Evolutionary conservation across 1,140 invertebrate genomes (phyloP).

Genomic region (Pectinophora gossypiella): DNA sequence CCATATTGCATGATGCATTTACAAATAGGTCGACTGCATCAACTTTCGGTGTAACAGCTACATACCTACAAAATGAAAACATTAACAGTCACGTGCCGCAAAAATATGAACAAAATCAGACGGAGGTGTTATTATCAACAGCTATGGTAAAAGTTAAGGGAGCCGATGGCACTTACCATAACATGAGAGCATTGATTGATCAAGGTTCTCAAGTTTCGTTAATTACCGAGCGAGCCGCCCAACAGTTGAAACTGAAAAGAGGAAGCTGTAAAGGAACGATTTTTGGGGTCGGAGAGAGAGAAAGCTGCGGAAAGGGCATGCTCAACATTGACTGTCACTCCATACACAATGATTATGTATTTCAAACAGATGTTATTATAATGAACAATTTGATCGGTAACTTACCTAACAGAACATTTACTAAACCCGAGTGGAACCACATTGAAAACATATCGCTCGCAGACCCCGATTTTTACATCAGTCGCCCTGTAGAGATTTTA

Average conservation of each 20-base stretch:
- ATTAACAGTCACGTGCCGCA: not conserved
- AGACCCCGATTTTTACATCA: constrained; percentile 13
- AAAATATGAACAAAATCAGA: not conserved
- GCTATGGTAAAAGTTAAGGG: constrained; percentile 3
- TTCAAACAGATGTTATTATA: constrained; percentile 13
- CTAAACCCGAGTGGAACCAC: constrained; percentile 9
- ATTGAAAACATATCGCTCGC: constrained; percentile 15
- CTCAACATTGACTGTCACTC: constrained; percentile 8
- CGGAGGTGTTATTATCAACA: constrained; percentile 9
- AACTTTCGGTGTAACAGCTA: too few relatives aligned
- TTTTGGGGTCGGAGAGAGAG: constrained; percentile 11
- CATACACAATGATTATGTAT: constrained; percentile 6
- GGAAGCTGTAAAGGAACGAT: constrained; percentile 10
- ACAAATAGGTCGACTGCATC: not conserved
- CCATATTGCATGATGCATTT: not conserved
- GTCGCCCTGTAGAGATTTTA: constrained; percentile 7
- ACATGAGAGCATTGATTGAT: constrained; percentile 11
- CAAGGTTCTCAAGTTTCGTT: constrained; percentile 14
- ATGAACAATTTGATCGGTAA: constrained; percentile 13
- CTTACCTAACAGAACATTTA: constrained; percentile 18
- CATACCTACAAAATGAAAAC: not conserved
- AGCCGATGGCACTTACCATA: constrained; percentile 4
- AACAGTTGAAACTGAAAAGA: constrained; percentile 12
- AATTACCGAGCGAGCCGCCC: constrained; percentile 13
- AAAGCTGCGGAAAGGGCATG: constrained; percentile 14